Evolutionary conservation across 2,888 invertebrate species (phyloP).

Genomic region (Drosophila mimetica): DNA sequence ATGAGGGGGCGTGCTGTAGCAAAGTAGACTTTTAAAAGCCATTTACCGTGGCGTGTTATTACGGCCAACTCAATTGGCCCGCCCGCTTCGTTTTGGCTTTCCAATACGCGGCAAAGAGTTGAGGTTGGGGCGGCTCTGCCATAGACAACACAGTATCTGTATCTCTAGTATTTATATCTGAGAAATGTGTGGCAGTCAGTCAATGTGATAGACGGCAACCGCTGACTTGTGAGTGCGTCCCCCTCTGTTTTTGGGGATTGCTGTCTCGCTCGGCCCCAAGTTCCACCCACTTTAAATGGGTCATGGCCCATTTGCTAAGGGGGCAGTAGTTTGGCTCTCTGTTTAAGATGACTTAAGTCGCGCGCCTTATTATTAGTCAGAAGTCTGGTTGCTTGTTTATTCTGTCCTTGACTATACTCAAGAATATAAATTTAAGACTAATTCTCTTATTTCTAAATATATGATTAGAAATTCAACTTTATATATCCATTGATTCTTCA

Average conservation of each 20-base stretch:
- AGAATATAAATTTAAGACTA: no score
- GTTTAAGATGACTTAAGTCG: no score
- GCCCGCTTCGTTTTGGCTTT: conserved; percentile 51
- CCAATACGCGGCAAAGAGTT: conserved; percentile 46
- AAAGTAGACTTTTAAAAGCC: conserved; percentile 81
- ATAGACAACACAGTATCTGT: conserved; percentile 41
- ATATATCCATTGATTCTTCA: no score
- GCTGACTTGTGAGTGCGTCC: conserved; percentile 52
- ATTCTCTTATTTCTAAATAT: no score
- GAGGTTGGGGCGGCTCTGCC: conserved; percentile 32
- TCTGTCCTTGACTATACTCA: no score
- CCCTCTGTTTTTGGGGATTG: conserved; percentile 28
- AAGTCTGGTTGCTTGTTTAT: no score
- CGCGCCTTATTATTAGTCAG: background rate
- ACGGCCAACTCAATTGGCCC: conserved; percentile 75
- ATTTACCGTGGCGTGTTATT: conserved; percentile 78
- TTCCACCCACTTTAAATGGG: conserved; percentile 68
- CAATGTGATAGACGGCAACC: conserved; percentile 74
- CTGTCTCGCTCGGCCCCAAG: conserved; percentile 31
- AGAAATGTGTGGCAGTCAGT: conserved; percentile 81
- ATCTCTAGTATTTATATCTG: conserved; percentile 49
- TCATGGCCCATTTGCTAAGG: conserved; percentile 67
- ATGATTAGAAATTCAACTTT: no score
- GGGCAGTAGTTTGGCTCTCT: conserved; percentile 3
- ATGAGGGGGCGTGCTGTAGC: conserved; percentile 81